Percentiles rank a stretch among this genome's conserved stretches.
Conservation (phyloP, 2,888 invertebrate species). For the Zonitis immaculata region DNA sequence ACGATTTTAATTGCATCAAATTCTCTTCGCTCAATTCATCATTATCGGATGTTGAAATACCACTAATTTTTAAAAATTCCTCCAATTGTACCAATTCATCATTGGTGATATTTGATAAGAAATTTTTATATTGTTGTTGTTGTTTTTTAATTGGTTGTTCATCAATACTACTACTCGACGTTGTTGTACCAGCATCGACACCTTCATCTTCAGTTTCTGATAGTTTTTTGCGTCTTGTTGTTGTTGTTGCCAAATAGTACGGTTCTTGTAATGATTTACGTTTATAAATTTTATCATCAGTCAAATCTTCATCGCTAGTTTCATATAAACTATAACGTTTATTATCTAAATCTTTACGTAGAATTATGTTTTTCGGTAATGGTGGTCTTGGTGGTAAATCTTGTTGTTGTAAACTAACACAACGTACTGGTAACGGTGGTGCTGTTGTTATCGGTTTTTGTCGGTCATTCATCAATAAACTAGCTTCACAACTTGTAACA, state of each 20-base stretch:
- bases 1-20: conserved; percentile 63
- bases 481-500: conserved; percentile 68
- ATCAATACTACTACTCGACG: conserved; percentile 55
- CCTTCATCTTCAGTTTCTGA: conserved; percentile 58
- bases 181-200: conserved; percentile 49
- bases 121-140: conserved; percentile 26
- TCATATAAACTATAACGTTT: conserved; percentile 76
- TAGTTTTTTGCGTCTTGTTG: conserved; percentile 39
- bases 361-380: conserved; percentile 66
- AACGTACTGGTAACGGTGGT: conserved; percentile 63
- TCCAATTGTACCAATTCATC: conserved; percentile 64
- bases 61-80: conserved; percentile 66
- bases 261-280: conserved; percentile 74
- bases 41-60: conserved; percentile 63
- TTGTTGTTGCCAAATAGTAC: conserved; percentile 49
- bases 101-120: conserved; percentile 51
- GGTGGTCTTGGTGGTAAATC: conserved; percentile 68
- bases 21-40: conserved; percentile 63
- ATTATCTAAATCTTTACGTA: conserved; percentile 28
- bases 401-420: conserved; percentile 53
- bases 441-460: conserved; percentile 48
- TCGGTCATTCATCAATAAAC: conserved; percentile 56
- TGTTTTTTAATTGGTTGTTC: conserved; percentile 45
- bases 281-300: conserved; percentile 53
- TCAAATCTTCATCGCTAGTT: conserved; percentile 53